Base-by-base conservation (phyloP, 2,113 vertebrate genomes). In the Myiagra hebetior region DNA sequence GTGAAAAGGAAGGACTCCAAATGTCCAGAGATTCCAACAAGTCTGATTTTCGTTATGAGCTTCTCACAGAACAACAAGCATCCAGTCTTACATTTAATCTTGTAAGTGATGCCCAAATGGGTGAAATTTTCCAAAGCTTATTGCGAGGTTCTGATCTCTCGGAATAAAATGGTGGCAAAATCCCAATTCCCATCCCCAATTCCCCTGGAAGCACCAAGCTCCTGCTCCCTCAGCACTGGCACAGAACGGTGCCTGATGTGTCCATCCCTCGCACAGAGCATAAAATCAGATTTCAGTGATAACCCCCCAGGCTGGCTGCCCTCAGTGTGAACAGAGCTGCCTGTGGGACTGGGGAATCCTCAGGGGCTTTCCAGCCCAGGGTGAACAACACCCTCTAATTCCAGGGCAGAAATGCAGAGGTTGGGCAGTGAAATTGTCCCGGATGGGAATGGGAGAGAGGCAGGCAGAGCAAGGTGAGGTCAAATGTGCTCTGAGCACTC, bases 91-190 rank as follows among this genome's bases (percentile, higher is more conserved):
- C 99, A 0, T 99, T 99, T 96, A 99, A 99, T 97, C 98, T 99
- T 78, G 99, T 99, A 8, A 98, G 98, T 69, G 99, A 99, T 97
- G 98, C 99, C 88, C 99, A 99, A 70, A 99, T 99, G 99, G 99
- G 99, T 79, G 99, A 99, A 79, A 99, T 99, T 94, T 99, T 99
- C 97, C 99, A 99, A 96, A 99, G 98, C 95, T 98, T 99, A 44
- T 94, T 99, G 89, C 98, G 99, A 91, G 99, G 99, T 35, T 98
- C 99, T 13, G 99, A 99, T 96, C 97, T 99, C 70, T 95, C 99
- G 57, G 99, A 99, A 55, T 97, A 84, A 86, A 98, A 92, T 21
- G 89, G 96, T 78, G 94, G 97, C 12, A 92, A 46, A n/a, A 97
- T 95, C 6, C 14, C 33, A 57, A 2, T 24, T 24, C 33, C 22